Evolutionary conservation across 2,113 vertebrate species (phyloP).

Genomic region (Eleginops maclovinus): DNA sequence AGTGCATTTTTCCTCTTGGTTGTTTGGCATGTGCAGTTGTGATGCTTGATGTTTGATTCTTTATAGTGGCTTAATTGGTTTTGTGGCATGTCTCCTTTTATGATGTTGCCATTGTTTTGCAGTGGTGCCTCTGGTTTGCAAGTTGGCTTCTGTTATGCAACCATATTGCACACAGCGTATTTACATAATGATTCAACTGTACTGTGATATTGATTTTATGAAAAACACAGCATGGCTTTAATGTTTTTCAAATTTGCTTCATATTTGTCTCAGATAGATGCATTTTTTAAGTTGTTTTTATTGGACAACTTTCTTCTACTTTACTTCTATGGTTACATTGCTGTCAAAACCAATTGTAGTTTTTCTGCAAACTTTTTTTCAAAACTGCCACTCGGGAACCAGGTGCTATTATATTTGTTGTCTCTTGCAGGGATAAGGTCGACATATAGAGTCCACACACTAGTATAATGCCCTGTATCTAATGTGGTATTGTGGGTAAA

Average conservation of each 20-base stretch:
- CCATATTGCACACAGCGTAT: background rate
- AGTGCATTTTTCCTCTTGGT: background rate
- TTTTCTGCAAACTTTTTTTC: conserved; percentile 2
- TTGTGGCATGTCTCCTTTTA: background rate
- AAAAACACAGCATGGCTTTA: background rate
- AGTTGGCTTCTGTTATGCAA: background rate
- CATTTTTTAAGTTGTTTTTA: background rate
- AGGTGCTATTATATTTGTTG: background rate
- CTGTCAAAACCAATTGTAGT: background rate
- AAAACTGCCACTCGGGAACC: background rate
- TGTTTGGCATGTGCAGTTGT: background rate
- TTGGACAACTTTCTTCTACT: background rate
- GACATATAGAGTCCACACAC: conserved; percentile 33
- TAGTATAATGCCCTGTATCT: conserved; percentile 21
- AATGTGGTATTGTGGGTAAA: conserved; percentile 41
- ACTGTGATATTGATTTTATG: background rate
- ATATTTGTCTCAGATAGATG: background rate
- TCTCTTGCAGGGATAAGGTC: background rate
- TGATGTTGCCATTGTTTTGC: conserved; percentile 4
- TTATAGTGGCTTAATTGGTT: background rate
- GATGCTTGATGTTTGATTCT: conserved; percentile 1
- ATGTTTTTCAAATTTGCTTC: conserved; percentile 3
- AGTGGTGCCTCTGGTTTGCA: background rate
- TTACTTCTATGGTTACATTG: background rate
- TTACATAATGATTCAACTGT: background rate